Conservation (phyloP, 2,797 vertebrate genomes). For the Cheracebus regulus region DNA sequence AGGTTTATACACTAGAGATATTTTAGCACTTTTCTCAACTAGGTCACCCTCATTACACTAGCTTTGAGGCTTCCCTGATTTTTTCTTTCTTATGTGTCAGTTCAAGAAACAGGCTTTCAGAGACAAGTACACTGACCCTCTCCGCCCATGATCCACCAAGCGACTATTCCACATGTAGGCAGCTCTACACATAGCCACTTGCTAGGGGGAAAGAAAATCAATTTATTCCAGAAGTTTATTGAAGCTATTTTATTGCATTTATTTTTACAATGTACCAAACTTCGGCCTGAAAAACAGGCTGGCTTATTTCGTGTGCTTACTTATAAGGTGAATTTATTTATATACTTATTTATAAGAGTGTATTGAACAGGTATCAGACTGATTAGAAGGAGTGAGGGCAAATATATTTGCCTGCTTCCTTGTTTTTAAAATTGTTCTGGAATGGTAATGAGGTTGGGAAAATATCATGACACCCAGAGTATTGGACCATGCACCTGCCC, state of each 20-base stretch:
- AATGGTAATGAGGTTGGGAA: background rate
- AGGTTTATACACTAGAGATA: constrained; percentile 51
- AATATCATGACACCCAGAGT: background rate
- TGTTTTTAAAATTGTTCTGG: background rate
- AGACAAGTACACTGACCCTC: background rate
- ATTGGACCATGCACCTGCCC: background rate
- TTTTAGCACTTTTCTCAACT: constrained; percentile 58
- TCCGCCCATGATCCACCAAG: background rate
- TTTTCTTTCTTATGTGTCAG: constrained; percentile 26
- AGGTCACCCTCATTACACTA: constrained; percentile 65
- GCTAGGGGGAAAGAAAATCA: constrained; percentile 48
- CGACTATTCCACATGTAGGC: background rate
- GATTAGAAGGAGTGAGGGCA: background rate
- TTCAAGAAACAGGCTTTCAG: background rate
- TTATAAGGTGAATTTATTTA: background rate
- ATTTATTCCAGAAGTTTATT: constrained; percentile 60
- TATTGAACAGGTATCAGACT: background rate
- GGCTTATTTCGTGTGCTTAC: constrained; percentile 17
- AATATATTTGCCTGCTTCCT: background rate
- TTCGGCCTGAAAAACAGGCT: background rate
- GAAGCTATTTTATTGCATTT: constrained; percentile 53
- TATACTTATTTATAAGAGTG: background rate
- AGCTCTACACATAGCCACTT: background rate
- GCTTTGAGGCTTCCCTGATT: constrained; percentile 52
- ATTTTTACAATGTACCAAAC: constrained; percentile 33